Evolutionary conservation across 2,113 vertebrate species (phyloP), one percentile per base, ranked within the genome.

Genomic region (Myiozetetes cayanensis): DNA sequence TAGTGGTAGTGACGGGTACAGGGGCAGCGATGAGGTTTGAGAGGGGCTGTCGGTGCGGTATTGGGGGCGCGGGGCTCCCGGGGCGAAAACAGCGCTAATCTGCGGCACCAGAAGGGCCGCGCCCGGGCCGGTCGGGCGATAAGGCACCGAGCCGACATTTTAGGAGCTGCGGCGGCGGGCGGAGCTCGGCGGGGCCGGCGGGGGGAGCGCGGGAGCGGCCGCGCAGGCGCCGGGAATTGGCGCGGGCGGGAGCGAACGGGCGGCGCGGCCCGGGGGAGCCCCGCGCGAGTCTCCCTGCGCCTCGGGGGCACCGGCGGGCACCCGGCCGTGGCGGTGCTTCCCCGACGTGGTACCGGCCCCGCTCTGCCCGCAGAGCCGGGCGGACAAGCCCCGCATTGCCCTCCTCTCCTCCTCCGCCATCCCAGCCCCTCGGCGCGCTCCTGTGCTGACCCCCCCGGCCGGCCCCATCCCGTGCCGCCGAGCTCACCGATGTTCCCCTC

Each of bases 401-500:
- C 20, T 39, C n/a, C 22, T 14, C 6, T 15, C 19, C 13, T 43
- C 7, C 10, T 31, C 24, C 13, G 4, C 8, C 19, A 13, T 46
- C 11, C 39, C 37, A 27, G 11, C 14, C 28, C 46, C 33, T 39
- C 22, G 46, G 27, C 33, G 7, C 27, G 22, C 53, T 33, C 55
- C 28, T 6, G 14, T 27, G 28, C 37, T 44, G 14, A 13, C 8
- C 10, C 9, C 8, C 11, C 18, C 8, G 18, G 11, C 53, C 55
- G 10, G 7, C 18, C 14, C 6, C 63, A 3, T 13, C 46, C 10
- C 47, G 30, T 8, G 2, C 14, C 4, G 9, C n/a, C 6, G 87
- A 4, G 95, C 98, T 98, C 67, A 98, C 98, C 98, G 65, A 99
- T 99, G 55, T 99, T 99, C 20, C 98, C 98, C 85, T 99, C 98